phyloP scores from a whole-genome alignment of 2,113 vertebrate species.

The Neodon shergylaensis region DNA sequence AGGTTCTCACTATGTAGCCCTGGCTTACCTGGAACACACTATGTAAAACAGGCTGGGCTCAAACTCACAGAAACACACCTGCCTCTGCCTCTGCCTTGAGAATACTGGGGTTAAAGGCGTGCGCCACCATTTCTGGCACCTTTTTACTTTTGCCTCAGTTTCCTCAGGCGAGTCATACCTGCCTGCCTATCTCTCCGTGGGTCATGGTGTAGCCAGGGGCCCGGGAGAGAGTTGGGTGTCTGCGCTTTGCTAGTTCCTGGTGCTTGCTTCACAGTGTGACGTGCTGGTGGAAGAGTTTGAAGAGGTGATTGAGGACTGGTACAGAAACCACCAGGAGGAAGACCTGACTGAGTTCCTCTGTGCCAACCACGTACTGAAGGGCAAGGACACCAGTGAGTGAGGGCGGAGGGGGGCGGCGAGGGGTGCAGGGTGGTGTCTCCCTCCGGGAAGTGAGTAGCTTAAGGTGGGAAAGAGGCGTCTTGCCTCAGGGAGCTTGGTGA shows the following conservation, averaged over 20 bases:
- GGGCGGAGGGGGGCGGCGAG: not conserved
- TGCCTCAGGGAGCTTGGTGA: not conserved
- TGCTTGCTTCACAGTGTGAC: slow-evolving; percentile 89
- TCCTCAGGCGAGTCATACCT: not conserved
- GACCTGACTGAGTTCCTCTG: slow-evolving; percentile 95
- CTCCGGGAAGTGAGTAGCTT: not conserved
- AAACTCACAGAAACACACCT: not conserved
- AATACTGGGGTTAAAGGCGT: not conserved
- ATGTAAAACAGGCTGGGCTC: not conserved
- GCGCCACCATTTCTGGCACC: not conserved
- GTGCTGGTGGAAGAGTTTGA: slow-evolving; percentile 95
- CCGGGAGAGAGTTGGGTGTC: not conserved
- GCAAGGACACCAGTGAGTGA: slow-evolving; percentile 92
- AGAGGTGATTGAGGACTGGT: slow-evolving; percentile 98
- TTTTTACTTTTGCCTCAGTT: not conserved
- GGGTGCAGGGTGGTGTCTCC: not conserved
- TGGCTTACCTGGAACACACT: not conserved
- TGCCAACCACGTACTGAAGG: slow-evolving; percentile 94
- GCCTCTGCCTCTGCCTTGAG: not conserved
- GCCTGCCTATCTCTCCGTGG: not conserved
- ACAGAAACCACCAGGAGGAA: slow-evolving; percentile 93
- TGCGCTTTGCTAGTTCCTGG: not conserved
- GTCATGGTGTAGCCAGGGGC: not conserved
- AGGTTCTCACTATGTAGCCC: not conserved
- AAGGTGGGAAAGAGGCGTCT: not conserved